Conservation (phyloP, 1,140 invertebrate species). For the Pteromalus puparum region DNA sequence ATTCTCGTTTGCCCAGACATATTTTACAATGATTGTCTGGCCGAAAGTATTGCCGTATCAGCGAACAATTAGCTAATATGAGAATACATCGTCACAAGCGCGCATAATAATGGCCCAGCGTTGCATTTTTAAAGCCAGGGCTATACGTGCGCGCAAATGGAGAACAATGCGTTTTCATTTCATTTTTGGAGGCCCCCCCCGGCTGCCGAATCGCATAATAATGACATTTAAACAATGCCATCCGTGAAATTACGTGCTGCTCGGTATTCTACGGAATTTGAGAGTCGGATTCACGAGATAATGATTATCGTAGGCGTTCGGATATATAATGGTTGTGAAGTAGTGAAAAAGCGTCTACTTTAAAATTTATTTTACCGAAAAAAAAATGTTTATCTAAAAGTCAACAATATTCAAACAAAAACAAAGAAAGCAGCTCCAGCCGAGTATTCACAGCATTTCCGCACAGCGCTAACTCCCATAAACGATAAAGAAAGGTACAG, state of each 20-base stretch:
- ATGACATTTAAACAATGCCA: conserved; percentile 59
- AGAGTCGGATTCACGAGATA: neutral
- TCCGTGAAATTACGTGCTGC: conserved; percentile 5
- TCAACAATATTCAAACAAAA: no score
- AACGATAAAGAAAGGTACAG: neutral
- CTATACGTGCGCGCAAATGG: conserved; percentile 47
- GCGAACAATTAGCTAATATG: conserved; percentile 35
- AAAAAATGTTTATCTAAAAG: no score
- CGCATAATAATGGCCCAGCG: conserved; percentile 46
- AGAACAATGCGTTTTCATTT: conserved; percentile 57
- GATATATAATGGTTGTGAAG: no score
- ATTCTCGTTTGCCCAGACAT: neutral
- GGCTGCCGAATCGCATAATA: conserved; percentile 57
- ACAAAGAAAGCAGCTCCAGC: no score
- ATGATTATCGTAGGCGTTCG: neutral
- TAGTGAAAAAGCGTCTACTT: no score
- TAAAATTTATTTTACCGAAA: no score
- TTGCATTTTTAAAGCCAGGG: conserved; percentile 58
- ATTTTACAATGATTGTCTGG: conserved; percentile 18
- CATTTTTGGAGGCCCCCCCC: conserved; percentile 53
- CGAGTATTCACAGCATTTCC: no score
- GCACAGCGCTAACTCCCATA: neutral
- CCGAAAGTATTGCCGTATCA: conserved; percentile 14
- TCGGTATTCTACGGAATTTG: neutral
- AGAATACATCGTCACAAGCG: conserved; percentile 55